Evolutionary conservation across 2,888 invertebrate species (phyloP).

Genomic region (Nomada fabriciana): DNA sequence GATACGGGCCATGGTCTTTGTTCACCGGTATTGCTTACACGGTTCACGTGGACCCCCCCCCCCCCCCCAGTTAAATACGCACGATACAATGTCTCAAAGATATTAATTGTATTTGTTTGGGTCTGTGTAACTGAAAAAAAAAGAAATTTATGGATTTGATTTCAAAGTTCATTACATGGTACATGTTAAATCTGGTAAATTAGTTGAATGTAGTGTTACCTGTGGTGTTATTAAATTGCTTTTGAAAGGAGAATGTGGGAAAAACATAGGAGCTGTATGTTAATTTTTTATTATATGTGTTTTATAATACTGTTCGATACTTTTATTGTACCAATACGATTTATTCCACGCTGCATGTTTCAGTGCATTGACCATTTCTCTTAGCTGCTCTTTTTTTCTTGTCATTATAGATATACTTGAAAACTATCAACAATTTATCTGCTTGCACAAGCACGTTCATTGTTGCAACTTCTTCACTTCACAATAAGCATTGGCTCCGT

Average conservation of each 20-base stretch:
- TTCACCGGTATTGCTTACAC: conserved; percentile 2
- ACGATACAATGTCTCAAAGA: not conserved
- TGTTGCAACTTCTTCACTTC: not conserved
- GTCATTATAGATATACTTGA: too few species aligned
- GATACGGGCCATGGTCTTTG: conserved; percentile 34
- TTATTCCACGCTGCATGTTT: too few species aligned
- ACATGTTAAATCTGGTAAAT: not conserved
- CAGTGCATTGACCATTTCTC: too few species aligned
- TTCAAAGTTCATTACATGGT: not conserved
- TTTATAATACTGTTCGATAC: too few species aligned
- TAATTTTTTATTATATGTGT: too few species aligned
- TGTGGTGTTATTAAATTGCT: too few species aligned
- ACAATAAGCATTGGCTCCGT: not conserved
- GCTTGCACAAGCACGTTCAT: too few species aligned
- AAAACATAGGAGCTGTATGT: too few species aligned
- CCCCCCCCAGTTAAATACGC: not conserved
- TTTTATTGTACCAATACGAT: too few species aligned
- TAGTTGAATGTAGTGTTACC: too few species aligned
- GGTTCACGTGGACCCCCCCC: not conserved
- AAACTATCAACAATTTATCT: conserved; percentile 6
- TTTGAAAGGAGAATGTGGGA: too few species aligned
- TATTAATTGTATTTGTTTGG: conserved; percentile 1
- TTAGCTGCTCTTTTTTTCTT: too few species aligned
- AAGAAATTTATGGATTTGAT: not conserved
- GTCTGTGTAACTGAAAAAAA: not conserved